Percentiles rank a stretch among this genome's conserved stretches.
These are phyloP conservation scores for Dryas iulia DNA, from an alignment of 1,140 invertebrate species.

Conservation along the genomic window DNA sequence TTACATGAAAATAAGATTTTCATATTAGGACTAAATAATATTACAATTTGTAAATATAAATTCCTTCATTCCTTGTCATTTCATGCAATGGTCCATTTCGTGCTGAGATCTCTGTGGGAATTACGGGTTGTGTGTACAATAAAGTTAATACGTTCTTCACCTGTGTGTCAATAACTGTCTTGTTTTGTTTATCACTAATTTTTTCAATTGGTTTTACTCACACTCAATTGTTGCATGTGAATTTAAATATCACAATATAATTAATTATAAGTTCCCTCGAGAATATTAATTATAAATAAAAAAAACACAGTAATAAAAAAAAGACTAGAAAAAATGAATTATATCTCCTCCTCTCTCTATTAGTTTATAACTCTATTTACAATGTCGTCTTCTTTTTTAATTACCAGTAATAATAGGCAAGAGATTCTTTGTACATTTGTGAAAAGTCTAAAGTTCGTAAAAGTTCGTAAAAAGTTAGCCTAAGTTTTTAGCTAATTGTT, in stretches of 20 bases:
- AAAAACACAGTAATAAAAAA: neutral
- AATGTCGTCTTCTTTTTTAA: no score
- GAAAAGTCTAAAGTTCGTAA: neutral
- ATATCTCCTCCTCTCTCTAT: no score
- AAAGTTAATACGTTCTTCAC: slow-evolving; percentile 3
- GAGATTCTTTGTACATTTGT: neutral
- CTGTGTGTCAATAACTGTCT: slow-evolving; percentile 14
- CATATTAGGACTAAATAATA: neutral
- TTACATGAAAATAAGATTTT: neutral
- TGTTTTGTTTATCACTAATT: slow-evolving; percentile 24
- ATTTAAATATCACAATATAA: neutral
- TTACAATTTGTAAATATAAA: neutral
- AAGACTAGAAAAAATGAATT: no score
- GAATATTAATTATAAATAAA: neutral
- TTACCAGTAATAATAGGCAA: no score
- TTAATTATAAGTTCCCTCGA: neutral
- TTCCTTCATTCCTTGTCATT: slow-evolving; percentile 34
- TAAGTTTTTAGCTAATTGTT: neutral
- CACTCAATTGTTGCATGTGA: slow-evolving; percentile 19
- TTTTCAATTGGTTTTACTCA: slow-evolving; percentile 15
- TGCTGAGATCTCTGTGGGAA: slow-evolving; percentile 11
- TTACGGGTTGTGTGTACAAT: neutral
- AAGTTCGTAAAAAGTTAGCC: neutral
- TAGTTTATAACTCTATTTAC: no score
- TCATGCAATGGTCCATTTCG: slow-evolving; percentile 50